These are phyloP conservation scores for Dinoponera quadriceps DNA, from an alignment of 1,140 invertebrate genomes.

Conservation along the genomic window DNA sequence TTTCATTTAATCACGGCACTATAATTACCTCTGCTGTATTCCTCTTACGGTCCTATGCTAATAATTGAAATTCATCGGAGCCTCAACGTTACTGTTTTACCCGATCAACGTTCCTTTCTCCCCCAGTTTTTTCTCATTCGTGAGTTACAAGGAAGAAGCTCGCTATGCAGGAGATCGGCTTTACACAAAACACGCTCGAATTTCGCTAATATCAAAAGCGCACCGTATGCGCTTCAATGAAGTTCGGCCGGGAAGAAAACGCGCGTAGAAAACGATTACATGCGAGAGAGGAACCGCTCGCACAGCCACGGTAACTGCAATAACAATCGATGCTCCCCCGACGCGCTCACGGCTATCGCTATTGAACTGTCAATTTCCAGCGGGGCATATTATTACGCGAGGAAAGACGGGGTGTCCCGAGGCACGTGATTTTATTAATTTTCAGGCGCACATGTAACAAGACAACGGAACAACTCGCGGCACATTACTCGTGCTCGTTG, in stretches of 20 bases:
- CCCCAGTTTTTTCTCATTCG: background rate
- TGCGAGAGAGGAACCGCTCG: background rate
- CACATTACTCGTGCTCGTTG: background rate
- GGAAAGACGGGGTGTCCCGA: background rate
- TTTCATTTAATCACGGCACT: no score
- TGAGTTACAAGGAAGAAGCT: background rate
- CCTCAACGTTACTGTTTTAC: no score
- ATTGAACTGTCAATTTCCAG: slow-evolving; percentile 53
- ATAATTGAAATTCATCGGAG: no score
- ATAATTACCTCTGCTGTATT: no score
- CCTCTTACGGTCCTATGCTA: no score
- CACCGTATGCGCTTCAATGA: background rate
- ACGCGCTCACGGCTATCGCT: slow-evolving; percentile 17
- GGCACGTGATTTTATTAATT: slow-evolving; percentile 32
- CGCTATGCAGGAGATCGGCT: no score
- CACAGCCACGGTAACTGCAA: background rate
- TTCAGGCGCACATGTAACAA: background rate
- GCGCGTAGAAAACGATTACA: background rate
- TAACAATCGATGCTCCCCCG: slow-evolving; percentile 2
- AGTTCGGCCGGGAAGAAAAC: background rate
- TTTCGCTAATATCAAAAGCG: background rate
- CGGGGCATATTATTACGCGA: slow-evolving; percentile 22
- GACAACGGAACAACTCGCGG: background rate
- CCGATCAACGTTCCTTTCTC: no score
- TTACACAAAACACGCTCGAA: background rate